Percentiles rank a stretch among this genome's conserved stretches.
phyloP scores from a whole-genome alignment of 2,113 vertebrate species.

The Thalassarche chlororhynchos region DNA sequence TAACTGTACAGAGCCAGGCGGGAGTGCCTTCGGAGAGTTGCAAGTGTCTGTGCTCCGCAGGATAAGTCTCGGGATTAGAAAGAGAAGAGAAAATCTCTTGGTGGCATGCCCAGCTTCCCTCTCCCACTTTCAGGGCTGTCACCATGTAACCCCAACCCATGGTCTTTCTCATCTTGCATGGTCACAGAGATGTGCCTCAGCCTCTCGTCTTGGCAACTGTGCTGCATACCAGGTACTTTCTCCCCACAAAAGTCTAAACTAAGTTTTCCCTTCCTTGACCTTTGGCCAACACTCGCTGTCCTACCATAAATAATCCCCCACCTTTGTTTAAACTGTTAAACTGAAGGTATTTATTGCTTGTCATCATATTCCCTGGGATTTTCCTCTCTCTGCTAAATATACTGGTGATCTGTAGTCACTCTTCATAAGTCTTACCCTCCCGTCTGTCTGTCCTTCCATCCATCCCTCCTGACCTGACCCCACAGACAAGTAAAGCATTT shows the following conservation, averaged over 20 bases:
- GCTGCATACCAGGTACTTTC: not conserved
- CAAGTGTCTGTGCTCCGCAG: not conserved
- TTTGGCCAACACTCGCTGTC: not conserved
- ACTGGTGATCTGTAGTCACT: not conserved
- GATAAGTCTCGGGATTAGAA: not conserved
- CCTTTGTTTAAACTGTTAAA: constrained; percentile 62
- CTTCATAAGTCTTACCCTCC: not conserved
- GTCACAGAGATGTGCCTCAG: not conserved
- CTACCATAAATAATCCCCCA: constrained; percentile 47
- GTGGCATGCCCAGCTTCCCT: not conserved
- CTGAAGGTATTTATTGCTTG: constrained; percentile 55
- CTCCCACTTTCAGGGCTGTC: not conserved
- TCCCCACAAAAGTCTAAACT: not conserved
- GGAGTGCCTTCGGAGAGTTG: not conserved
- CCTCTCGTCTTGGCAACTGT: not conserved
- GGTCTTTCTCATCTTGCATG: not conserved
- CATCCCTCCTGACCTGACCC: not conserved
- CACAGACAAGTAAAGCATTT: not conserved
- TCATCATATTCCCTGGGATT: not conserved
- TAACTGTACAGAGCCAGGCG: not conserved
- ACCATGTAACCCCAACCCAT: fast-evolving
- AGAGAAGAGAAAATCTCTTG: not conserved
- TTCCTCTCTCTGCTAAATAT: not conserved
- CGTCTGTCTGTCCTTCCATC: not conserved
- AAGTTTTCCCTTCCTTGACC: constrained; percentile 51